These are phyloP conservation scores for Astreopora myriophthalma DNA, from an alignment of 64 coral and sea anemone species.

Conservation along the genomic window DNA sequence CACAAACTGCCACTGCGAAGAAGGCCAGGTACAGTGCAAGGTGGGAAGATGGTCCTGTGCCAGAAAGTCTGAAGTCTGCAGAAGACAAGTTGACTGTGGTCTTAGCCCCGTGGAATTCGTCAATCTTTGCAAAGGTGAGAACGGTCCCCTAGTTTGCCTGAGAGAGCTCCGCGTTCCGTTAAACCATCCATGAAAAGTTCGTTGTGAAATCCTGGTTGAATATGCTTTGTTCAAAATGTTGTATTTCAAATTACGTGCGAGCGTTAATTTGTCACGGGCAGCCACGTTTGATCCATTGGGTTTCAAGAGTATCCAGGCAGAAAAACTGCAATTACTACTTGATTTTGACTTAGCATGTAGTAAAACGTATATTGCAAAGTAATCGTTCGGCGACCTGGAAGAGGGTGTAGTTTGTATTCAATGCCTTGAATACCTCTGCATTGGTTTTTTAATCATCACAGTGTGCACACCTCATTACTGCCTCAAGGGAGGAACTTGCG, in stretches of 20 bases:
- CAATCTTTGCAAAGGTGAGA: constrained; percentile 76
- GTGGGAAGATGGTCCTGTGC: constrained; percentile 72
- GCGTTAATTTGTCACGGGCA: too few relatives aligned
- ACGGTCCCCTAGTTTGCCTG: background rate
- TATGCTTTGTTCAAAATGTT: too few relatives aligned
- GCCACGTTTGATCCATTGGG: too few relatives aligned
- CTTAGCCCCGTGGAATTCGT: constrained; percentile 37
- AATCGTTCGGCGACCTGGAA: too few relatives aligned
- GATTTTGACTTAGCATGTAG: too few relatives aligned
- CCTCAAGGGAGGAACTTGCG: constrained; percentile 75
- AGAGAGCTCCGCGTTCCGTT: too few relatives aligned
- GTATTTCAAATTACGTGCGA: too few relatives aligned
- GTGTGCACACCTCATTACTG: constrained; percentile 65
- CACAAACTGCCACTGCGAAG: constrained; percentile 56
- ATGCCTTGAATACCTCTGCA: background rate
- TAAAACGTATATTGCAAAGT: too few relatives aligned
- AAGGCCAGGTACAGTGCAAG: constrained; percentile 19
- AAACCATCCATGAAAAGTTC: background rate
- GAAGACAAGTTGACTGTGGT: constrained; percentile 35
- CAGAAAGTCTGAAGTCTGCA: constrained; percentile 19
- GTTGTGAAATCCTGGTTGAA: background rate
- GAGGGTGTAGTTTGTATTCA: background rate
- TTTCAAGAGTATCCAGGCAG: too few relatives aligned
- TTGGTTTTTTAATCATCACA: background rate
- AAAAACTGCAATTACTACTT: too few relatives aligned